phyloP scores from a whole-genome alignment of 2,888 invertebrate species.

The Leucophenga maculata region DNA sequence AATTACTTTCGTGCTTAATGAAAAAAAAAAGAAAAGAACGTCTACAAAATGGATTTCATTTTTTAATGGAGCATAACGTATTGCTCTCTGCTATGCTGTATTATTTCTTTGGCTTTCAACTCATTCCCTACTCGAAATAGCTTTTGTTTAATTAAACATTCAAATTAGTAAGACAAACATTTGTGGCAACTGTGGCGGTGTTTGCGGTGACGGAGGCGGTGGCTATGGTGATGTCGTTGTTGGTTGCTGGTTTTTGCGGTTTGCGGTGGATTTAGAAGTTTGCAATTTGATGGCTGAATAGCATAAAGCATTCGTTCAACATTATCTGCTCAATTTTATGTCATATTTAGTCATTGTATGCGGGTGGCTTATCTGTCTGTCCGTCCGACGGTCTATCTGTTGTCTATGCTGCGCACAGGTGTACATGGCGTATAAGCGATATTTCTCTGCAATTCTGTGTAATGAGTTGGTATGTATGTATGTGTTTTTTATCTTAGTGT shows the following conservation, averaged over 20 bases:
- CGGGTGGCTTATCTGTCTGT: not conserved
- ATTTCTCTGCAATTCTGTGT: no score
- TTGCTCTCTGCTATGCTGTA: not conserved
- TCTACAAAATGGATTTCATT: slow-evolving; percentile 5
- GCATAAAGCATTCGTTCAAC: not conserved
- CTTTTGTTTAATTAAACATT: slow-evolving; percentile 26
- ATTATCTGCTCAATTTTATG: slow-evolving; percentile 1
- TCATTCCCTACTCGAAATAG: not conserved
- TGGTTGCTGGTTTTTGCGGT: not conserved
- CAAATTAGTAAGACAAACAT: slow-evolving; percentile 27
- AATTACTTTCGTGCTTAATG: not conserved
- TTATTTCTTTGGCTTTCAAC: not conserved
- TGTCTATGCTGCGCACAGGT: slow-evolving; percentile 1
- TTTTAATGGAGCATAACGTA: slow-evolving; percentile 8
- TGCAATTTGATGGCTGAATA: no score
- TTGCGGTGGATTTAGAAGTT: not conserved
- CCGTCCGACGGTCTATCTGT: not conserved
- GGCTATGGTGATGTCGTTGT: not conserved
- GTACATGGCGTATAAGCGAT: slow-evolving; percentile 6
- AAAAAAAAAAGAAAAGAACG: not conserved
- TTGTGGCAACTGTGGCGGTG: not conserved
- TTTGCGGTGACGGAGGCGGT: not conserved
- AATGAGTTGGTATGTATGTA: not conserved
- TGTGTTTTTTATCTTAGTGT: no score
- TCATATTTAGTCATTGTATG: not conserved